Evolutionary conservation across 2,888 invertebrate species (phyloP).

Genomic region (Idaea biselata): DNA sequence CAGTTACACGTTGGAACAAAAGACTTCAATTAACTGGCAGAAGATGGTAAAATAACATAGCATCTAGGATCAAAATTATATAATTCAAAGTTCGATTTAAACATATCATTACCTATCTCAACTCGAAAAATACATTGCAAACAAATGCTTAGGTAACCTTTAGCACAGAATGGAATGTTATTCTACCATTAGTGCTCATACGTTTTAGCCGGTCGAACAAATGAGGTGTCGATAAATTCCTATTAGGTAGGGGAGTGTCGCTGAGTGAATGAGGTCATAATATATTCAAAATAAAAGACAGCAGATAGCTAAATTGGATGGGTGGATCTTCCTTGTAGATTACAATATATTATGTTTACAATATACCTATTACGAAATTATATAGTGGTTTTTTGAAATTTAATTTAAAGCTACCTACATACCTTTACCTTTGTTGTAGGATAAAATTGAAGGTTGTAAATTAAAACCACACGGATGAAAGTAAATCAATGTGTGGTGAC

Average conservation of each 20-base stretch:
- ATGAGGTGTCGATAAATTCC: neutral
- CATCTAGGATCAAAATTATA: no score
- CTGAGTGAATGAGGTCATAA: neutral
- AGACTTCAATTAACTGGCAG: no score
- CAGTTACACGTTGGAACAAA: no score
- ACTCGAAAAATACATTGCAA: neutral
- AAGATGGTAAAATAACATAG: no score
- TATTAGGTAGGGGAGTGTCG: neutral
- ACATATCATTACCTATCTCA: no score
- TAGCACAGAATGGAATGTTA: neutral
- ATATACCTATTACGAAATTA: no score
- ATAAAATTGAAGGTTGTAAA: neutral
- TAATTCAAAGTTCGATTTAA: no score
- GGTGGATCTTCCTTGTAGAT: neutral
- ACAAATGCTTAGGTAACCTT: neutral
- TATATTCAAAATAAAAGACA: neutral
- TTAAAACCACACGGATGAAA: no score
- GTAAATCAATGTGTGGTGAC: no score
- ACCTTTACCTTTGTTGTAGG: neutral
- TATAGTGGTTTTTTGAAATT: neutral
- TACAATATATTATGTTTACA: no score
- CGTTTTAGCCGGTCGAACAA: neutral
- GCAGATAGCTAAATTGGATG: neutral
- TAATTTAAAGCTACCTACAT: neutral
- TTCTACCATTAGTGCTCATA: neutral